phyloP scores from a whole-genome alignment of 1,140 invertebrate species.

The Drosophila ercepeae region DNA sequence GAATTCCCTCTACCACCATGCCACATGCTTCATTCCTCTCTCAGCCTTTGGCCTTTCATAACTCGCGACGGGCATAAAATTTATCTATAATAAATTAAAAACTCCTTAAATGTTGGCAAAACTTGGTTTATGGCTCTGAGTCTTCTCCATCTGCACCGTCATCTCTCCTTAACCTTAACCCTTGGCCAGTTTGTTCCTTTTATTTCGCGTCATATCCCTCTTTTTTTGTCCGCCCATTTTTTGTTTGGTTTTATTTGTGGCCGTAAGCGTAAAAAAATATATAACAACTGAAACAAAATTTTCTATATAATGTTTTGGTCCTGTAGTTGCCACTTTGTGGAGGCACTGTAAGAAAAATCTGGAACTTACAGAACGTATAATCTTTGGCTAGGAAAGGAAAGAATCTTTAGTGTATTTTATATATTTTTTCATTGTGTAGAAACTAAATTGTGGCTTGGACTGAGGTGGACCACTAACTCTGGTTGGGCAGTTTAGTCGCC shows the following conservation, averaged over 20 bases:
- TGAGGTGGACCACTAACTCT: conserved; percentile 27
- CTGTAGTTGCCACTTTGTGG: conserved; percentile 22
- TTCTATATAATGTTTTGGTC: conserved; percentile 46
- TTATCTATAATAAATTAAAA: conserved; percentile 84
- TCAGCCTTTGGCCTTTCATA: conserved; percentile 17
- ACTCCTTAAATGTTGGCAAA: conserved; percentile 78
- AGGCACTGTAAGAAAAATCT: background rate
- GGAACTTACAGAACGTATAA: background rate
- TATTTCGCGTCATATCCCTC: conserved; percentile 2
- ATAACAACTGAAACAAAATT: conserved; percentile 28
- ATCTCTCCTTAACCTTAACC: too few species aligned
- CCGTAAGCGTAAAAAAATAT: conserved; percentile 43
- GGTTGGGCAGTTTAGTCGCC: conserved; percentile 53
- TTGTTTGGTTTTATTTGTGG: conserved; percentile 58
- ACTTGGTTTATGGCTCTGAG: conserved; percentile 47
- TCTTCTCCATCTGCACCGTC: conserved; percentile 2
- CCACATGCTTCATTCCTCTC: background rate
- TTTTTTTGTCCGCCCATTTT: conserved; percentile 38
- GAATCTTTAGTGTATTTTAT: too few species aligned
- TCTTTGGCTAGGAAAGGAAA: too few species aligned
- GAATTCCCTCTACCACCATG: conserved; percentile 12
- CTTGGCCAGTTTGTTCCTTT: background rate
- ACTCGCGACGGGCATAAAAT: conserved; percentile 51
- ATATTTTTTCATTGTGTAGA: background rate
- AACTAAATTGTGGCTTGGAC: conserved; percentile 29